phyloP scores from a whole-genome alignment of 2,797 vertebrate species.

The Rhynchonycteris naso region DNA sequence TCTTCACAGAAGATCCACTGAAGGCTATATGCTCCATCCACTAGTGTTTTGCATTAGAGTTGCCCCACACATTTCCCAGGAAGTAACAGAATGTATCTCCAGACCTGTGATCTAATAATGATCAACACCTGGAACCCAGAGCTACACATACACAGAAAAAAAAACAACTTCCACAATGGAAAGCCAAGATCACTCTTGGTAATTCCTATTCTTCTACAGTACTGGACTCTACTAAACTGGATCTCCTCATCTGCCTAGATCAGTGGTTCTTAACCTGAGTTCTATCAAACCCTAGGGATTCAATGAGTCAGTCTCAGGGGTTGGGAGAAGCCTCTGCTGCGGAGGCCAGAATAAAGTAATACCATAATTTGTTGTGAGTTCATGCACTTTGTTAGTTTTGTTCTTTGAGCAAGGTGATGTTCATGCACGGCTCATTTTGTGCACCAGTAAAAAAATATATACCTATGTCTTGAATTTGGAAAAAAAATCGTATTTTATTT shows the following conservation, averaged over 20 bases:
- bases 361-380: too few species aligned
- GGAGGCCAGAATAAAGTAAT: too few species aligned
- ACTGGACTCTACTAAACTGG: slow-evolving; percentile 12
- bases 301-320: too few species aligned
- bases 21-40: not conserved
- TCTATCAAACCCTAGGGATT: too few species aligned
- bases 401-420: too few species aligned
- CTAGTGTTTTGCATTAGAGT: not conserved
- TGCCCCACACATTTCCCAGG: not conserved
- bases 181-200: not conserved
- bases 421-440: too few species aligned
- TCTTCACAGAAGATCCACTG: not conserved
- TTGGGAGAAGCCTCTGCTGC: too few species aligned
- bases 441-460: too few species aligned
- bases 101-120: not conserved
- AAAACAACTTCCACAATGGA: not conserved
- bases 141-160: not conserved
- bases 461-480: too few species aligned
- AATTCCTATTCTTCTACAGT: not conserved
- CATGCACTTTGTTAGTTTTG: too few species aligned
- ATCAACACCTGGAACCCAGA: slow-evolving; percentile 30
- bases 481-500: too few species aligned
- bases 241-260: not conserved
- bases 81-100: slow-evolving; percentile 20
- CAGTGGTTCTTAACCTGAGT: too few species aligned